Evolutionary conservation across 2,888 invertebrate species (phyloP).

Genomic region (Taenaris catops): DNA sequence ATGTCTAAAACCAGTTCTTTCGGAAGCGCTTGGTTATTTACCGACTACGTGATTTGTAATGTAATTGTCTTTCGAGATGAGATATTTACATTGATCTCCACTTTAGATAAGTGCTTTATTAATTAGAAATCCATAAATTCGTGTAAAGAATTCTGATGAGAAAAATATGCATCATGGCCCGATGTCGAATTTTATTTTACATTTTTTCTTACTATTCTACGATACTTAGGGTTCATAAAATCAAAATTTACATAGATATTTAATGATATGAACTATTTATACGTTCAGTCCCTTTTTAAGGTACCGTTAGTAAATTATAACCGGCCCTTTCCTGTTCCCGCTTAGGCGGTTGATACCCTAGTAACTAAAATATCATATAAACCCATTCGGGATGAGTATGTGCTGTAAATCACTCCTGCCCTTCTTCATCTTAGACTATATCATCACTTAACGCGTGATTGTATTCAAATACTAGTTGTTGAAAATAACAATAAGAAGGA

Average conservation of each 20-base stretch:
- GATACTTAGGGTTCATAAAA: conserved; percentile 1
- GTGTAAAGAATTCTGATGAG: conserved; percentile 26
- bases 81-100: conserved; percentile 29
- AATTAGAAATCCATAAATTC: conserved; percentile 30
- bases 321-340: too few relatives aligned
- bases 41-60: conserved; percentile 28
- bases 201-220: conserved; percentile 10
- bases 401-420: too few relatives aligned
- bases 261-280: conserved; percentile 4
- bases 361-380: too few relatives aligned
- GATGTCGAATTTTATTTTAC: conserved; percentile 9
- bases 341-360: too few relatives aligned
- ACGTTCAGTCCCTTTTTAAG: background rate
- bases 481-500: too few relatives aligned
- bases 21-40: conserved; percentile 25
- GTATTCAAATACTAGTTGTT: too few relatives aligned
- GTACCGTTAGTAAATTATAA: too few relatives aligned
- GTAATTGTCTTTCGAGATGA: conserved; percentile 30
- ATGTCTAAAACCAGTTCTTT: conserved; percentile 24
- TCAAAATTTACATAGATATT: conserved; percentile 5
- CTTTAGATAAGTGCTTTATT: conserved; percentile 30
- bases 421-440: too few relatives aligned
- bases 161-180: conserved; percentile 17
- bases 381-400: too few relatives aligned
- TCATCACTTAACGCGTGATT: too few relatives aligned